A percentile compares a stretch with the other conserved stretches of the same genome.
Evolutionary conservation across 2,888 invertebrate species (phyloP).

Genomic region (Harpagoxenus sublaevis): DNA sequence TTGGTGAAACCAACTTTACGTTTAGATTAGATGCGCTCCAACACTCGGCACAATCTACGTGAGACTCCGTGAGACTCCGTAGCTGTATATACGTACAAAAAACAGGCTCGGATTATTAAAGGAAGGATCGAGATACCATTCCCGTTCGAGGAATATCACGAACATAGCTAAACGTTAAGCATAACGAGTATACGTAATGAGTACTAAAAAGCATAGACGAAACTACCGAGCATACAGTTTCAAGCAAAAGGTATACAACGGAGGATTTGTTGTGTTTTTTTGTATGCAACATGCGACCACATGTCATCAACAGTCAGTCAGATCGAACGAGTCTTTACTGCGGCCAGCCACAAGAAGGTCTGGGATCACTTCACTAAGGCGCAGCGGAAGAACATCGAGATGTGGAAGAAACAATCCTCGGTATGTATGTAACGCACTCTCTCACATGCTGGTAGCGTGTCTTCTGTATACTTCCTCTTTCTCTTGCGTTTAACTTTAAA

Average conservation of each 20-base stretch:
- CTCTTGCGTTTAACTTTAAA: slow-evolving; percentile 21
- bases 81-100: slow-evolving; percentile 38
- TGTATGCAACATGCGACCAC: slow-evolving; percentile 86
- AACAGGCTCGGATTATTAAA: slow-evolving; percentile 37
- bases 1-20: slow-evolving; percentile 53
- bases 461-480: slow-evolving; percentile 25
- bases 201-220: slow-evolving; percentile 50
- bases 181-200: slow-evolving; percentile 24
- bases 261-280: slow-evolving; percentile 86
- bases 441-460: slow-evolving; percentile 66
- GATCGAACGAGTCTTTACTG: slow-evolving; percentile 99
- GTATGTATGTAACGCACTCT: slow-evolving; percentile 88
- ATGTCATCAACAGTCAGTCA: slow-evolving; percentile 94
- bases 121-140: slow-evolving; percentile 16
- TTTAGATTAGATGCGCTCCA: slow-evolving; percentile 46
- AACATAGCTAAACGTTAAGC: slow-evolving; percentile 35
- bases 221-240: slow-evolving; percentile 74
- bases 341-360: slow-evolving; percentile 98
- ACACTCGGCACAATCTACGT: slow-evolving; percentile 41
- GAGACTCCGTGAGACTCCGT: slow-evolving; percentile 45
- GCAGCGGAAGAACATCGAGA: slow-evolving; percentile 99
- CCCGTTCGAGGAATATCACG: slow-evolving; percentile 15
- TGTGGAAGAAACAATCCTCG: slow-evolving; percentile 98
- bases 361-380: slow-evolving; percentile 99
- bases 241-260: slow-evolving; percentile 82